phyloP scores from a whole-genome alignment of 1,140 invertebrate genomes.

The Holotrichia oblita region DNA sequence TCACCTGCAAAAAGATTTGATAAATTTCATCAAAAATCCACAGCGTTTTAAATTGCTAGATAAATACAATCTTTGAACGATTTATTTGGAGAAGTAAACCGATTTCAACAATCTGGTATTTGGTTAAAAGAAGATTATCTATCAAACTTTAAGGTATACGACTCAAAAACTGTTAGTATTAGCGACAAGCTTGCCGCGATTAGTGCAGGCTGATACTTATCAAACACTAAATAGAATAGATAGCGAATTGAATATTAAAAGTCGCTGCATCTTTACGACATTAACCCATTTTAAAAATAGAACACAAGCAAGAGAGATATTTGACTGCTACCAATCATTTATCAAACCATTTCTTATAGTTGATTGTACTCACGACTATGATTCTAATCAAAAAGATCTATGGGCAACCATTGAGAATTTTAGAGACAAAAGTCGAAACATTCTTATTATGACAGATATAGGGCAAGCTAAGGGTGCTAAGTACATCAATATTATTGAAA shows the following conservation, averaged over 20 bases:
- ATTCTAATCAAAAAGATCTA: background rate
- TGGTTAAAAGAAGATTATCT: background rate
- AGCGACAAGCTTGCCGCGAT: background rate
- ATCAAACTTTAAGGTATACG: background rate
- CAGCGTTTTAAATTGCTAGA: background rate
- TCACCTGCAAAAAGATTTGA: background rate
- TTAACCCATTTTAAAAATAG: background rate
- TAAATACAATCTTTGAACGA: background rate
- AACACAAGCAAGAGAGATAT: background rate
- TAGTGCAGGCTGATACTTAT: background rate
- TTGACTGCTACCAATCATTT: background rate
- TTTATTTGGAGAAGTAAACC: background rate
- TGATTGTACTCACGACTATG: background rate
- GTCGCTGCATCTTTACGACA: background rate
- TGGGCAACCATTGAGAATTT: background rate
- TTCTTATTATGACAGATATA: background rate
- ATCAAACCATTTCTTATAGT: slow-evolving; percentile 4
- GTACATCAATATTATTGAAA: background rate
- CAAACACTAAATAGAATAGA: background rate
- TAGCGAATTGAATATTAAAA: background rate
- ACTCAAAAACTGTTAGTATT: background rate
- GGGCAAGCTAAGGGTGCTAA: background rate
- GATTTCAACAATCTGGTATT: background rate
- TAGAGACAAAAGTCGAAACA: background rate
- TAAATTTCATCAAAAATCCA: background rate